Evolutionary conservation across 2,797 vertebrate species (phyloP).

Genomic region (Cirrhinus molitorella): DNA sequence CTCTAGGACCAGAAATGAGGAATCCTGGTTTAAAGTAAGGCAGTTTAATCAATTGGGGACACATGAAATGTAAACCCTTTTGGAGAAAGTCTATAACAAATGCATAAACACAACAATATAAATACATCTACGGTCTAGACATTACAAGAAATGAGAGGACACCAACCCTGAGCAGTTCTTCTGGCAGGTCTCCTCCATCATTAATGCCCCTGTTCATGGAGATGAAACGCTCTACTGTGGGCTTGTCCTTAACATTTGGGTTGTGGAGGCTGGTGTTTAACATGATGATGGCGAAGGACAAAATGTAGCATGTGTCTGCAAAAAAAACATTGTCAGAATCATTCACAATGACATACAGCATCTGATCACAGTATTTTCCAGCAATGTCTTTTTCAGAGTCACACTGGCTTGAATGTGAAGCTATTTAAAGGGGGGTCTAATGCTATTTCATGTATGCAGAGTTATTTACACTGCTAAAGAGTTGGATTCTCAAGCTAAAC

Average conservation of each 20-base stretch:
- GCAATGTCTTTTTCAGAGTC: neutral
- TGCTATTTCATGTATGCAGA: too few relatives aligned
- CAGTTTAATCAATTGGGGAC: neutral
- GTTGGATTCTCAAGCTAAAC: too few relatives aligned
- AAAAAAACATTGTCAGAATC: neutral
- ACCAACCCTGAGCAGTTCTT: slow-evolving; percentile 91
- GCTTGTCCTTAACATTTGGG: slow-evolving; percentile 96
- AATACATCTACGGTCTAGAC: neutral
- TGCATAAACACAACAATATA: neutral
- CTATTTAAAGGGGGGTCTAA: too few relatives aligned
- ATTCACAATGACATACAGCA: neutral
- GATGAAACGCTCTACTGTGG: slow-evolving; percentile 90
- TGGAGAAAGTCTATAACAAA: too few relatives aligned
- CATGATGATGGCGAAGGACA: slow-evolving; percentile 98
- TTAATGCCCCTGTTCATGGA: slow-evolving; percentile 98
- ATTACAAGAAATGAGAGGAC: neutral
- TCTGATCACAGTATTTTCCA: neutral
- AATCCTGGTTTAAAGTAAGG: neutral
- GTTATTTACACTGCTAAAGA: too few relatives aligned
- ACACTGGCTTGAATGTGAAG: neutral
- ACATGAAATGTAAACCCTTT: neutral
- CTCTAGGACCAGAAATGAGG: neutral
- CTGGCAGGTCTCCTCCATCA: slow-evolving; percentile 92
- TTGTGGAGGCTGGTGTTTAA: slow-evolving; percentile 98
- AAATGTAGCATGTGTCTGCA: slow-evolving; percentile 94